phyloP scores from a whole-genome alignment of 2,113 vertebrate species.

The Pagrus major region DNA sequence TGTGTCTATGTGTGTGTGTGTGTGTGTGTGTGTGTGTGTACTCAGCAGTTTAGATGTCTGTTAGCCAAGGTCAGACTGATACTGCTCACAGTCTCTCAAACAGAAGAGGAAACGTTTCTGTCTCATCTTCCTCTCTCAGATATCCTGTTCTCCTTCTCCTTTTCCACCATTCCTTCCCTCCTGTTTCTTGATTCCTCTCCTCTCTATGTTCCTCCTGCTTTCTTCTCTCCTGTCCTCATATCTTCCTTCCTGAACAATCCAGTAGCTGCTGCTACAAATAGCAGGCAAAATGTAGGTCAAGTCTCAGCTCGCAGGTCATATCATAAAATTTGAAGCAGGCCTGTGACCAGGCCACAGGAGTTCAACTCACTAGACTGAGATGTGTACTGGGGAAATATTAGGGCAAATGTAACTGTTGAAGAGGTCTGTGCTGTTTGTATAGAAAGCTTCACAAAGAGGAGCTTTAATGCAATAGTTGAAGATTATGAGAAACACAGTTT shows the following conservation, averaged over 20 bases:
- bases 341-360: slow-evolving; percentile 23
- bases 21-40: slow-evolving; percentile 1
- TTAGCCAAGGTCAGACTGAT: slow-evolving; percentile 36
- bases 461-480: not conserved
- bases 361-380: slow-evolving; percentile 13
- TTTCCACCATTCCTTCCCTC: not conserved
- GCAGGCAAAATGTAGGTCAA: slow-evolving; percentile 40
- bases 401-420: not conserved
- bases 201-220: not conserved
- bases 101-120: slow-evolving; percentile 16
- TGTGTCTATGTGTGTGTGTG: not conserved
- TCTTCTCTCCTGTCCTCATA: not conserved
- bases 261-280: slow-evolving; percentile 20
- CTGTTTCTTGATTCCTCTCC: not conserved
- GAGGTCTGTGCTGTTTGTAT: not conserved
- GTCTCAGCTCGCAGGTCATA: slow-evolving; percentile 31
- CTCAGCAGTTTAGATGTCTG: slow-evolving; percentile 22
- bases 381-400: not conserved
- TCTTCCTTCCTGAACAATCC: slow-evolving; percentile 6
- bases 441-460: not conserved
- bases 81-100: slow-evolving; percentile 17
- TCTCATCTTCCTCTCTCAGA: slow-evolving; percentile 4
- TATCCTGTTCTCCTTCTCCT: slow-evolving; percentile 2
- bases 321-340: slow-evolving; percentile 46
- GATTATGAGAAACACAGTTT: not conserved